Evolutionary conservation across 2,113 vertebrate species (phyloP).

Genomic region (Sapayoa aenigma): DNA sequence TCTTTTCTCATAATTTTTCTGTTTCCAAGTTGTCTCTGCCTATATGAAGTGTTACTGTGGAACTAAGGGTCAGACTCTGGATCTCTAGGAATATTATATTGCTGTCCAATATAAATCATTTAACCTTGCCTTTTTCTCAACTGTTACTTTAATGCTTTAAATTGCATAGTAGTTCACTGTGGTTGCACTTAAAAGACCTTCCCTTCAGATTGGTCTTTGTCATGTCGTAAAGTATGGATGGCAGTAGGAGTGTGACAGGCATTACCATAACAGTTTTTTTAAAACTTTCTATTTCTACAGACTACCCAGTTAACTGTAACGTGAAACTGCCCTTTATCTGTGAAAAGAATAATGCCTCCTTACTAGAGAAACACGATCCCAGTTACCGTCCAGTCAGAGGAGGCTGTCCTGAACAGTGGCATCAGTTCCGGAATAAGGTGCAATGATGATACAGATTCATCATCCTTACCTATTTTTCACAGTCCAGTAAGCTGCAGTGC

Average conservation of each 20-base stretch:
- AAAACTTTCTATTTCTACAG: conserved; percentile 36
- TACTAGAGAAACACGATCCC: conserved; percentile 78
- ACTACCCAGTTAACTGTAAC: conserved; percentile 66
- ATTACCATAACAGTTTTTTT: neutral
- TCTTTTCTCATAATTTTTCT: neutral
- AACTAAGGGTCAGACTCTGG: neutral
- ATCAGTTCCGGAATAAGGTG: conserved; percentile 89
- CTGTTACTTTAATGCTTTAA: neutral
- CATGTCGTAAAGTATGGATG: neutral
- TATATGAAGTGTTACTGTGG: neutral
- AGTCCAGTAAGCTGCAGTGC: neutral
- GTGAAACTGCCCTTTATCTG: conserved; percentile 86
- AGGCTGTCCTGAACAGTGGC: conserved; percentile 72
- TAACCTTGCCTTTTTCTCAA: neutral
- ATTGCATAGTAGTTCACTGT: neutral
- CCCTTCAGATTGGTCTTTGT: neutral
- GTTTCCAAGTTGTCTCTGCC: neutral
- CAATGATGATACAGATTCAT: neutral
- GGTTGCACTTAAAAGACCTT: neutral
- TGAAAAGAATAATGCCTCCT: conserved; percentile 84
- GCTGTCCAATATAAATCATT: neutral
- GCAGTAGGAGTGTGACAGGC: neutral
- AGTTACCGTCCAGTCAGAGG: conserved; percentile 63
- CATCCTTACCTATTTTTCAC: neutral
- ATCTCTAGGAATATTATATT: neutral